Evolutionary conservation across 2,888 invertebrate species (phyloP).

Genomic region (Cataglyphis livida): DNA sequence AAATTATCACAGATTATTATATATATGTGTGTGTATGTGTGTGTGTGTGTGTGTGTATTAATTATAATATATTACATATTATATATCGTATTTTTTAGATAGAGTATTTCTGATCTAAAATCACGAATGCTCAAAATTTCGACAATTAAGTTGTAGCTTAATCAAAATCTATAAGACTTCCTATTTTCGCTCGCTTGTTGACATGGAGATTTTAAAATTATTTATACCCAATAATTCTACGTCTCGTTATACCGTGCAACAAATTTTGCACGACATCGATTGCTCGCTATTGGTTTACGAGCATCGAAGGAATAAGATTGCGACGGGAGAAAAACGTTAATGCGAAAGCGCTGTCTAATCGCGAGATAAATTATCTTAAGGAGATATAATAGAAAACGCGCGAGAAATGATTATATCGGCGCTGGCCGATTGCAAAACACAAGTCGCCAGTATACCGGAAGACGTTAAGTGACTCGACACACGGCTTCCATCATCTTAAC

Average conservation of each 20-base stretch:
- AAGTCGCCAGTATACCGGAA: slow-evolving; percentile 41
- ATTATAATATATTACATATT: neutral
- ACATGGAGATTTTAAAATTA: neutral
- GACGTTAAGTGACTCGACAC: slow-evolving; percentile 42
- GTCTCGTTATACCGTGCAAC: slow-evolving; percentile 23
- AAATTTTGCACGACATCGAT: slow-evolving; percentile 35
- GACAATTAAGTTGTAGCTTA: neutral
- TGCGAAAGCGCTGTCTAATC: slow-evolving; percentile 54
- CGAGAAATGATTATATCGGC: slow-evolving; percentile 42
- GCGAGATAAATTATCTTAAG: slow-evolving; percentile 48
- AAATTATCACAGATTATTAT: too few relatives aligned
- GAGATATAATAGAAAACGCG: slow-evolving; percentile 48
- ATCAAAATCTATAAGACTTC: slow-evolving; percentile 1
- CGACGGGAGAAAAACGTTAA: slow-evolving; percentile 34
- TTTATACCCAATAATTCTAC: slow-evolving; percentile 28
- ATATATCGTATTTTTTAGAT: neutral
- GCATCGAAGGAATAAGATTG: neutral
- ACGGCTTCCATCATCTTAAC: slow-evolving; percentile 29
- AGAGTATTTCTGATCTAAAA: neutral
- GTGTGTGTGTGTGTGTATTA: neutral
- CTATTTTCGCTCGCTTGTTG: slow-evolving; percentile 12
- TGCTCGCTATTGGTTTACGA: slow-evolving; percentile 37
- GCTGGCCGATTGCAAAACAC: slow-evolving; percentile 7
- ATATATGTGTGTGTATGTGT: too few relatives aligned
- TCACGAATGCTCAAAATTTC: neutral